phyloP scores from a whole-genome alignment of 2,797 vertebrate species.

The Lutra lutra region DNA sequence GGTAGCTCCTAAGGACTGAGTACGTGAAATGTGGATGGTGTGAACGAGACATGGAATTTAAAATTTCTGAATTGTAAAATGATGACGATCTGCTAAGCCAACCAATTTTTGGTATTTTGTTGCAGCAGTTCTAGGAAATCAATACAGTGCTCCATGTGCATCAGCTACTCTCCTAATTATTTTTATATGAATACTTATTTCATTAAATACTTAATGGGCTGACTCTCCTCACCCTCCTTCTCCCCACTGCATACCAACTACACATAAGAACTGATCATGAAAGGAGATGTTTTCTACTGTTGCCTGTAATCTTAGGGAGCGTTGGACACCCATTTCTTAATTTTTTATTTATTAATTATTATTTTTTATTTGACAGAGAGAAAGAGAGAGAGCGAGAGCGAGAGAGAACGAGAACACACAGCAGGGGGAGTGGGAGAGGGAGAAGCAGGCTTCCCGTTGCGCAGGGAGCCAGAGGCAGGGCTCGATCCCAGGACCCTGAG shows the following conservation, averaged over 20 bases:
- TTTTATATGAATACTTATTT: not conserved
- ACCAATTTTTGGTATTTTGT: not conserved
- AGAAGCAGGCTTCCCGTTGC: no score
- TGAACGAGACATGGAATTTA: not conserved
- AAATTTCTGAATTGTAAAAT: not conserved
- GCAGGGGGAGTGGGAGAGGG: no score
- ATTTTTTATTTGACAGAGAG: no score
- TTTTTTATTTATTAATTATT: not conserved
- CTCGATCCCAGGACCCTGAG: no score
- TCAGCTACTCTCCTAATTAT: not conserved
- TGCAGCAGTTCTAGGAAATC: not conserved
- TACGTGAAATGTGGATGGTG: not conserved
- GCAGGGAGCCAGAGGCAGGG: no score
- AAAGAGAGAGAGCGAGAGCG: no score
- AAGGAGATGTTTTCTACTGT: not conserved
- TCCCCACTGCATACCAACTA: not conserved
- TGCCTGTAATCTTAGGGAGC: not conserved
- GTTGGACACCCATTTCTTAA: not conserved
- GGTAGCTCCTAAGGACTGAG: not conserved
- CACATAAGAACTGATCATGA: not conserved
- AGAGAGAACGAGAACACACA: no score
- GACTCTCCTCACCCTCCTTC: not conserved
- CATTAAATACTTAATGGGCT: not conserved
- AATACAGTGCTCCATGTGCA: not conserved
- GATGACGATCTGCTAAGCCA: not conserved